A percentile compares a stretch with the other conserved stretches of the same genome.
Evolutionary conservation across 1,140 invertebrate genomes (phyloP).

Genomic region (Papilio dardanus): DNA sequence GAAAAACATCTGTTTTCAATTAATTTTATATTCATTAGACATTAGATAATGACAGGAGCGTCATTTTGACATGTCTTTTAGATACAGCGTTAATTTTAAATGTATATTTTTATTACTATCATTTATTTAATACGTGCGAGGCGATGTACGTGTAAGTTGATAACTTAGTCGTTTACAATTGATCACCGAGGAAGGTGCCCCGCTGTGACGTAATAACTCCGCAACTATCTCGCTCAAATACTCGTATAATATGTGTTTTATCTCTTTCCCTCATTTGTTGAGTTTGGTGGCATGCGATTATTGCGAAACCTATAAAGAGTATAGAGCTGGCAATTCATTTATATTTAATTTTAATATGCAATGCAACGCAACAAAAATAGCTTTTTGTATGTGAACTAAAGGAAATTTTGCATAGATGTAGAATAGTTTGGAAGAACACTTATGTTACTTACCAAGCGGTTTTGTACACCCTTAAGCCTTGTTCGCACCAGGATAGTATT

Average conservation of each 20-base stretch:
- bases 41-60: not conserved
- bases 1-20: not conserved
- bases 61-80: not conserved
- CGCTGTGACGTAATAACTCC: constrained; percentile 80
- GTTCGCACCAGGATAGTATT: too few relatives aligned
- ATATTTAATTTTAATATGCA: too few relatives aligned
- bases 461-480: too few relatives aligned
- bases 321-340: constrained; percentile 40
- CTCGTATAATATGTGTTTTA: constrained; percentile 64
- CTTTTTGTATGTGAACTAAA: too few relatives aligned
- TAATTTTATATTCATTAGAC: not conserved
- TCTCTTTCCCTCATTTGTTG: constrained; percentile 71
- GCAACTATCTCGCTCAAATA: constrained; percentile 73
- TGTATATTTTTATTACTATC: not conserved
- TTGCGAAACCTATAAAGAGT: constrained; percentile 43
- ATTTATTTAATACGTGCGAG: constrained; percentile 21
- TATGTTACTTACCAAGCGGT: too few relatives aligned
- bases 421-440: too few relatives aligned
- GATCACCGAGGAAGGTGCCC: constrained; percentile 55
- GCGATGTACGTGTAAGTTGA: constrained; percentile 20
- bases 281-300: constrained; percentile 67
- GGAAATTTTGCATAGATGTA: too few relatives aligned
- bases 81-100: not conserved
- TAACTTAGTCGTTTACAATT: constrained; percentile 25
- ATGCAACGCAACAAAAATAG: too few relatives aligned